Percentiles rank a stretch among this genome's conserved stretches.
Conservation (phyloP, 2,113 vertebrate species). For the Nycticorax nycticorax region DNA sequence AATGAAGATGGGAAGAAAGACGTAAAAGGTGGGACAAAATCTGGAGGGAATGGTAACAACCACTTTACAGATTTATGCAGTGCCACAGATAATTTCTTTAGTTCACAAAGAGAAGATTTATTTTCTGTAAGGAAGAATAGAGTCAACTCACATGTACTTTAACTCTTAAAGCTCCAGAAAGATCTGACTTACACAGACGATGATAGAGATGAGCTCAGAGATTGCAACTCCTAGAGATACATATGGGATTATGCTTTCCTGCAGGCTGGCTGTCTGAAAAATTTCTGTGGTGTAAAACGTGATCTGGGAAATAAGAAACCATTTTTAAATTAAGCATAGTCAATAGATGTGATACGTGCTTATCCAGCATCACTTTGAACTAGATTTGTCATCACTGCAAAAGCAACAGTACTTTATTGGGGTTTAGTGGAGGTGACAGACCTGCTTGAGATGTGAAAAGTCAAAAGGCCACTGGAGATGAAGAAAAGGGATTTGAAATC, state of each 20-base stretch:
- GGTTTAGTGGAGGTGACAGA: background rate
- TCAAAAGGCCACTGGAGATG: background rate
- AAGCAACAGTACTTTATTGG: background rate
- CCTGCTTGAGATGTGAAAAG: background rate
- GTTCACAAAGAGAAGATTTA: background rate
- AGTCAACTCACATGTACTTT: background rate
- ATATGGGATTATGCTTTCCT: constrained; percentile 71
- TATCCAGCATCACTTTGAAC: background rate
- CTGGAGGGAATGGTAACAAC: background rate
- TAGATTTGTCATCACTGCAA: background rate
- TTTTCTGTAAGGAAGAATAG: background rate
- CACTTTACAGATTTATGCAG: background rate
- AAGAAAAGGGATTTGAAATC: background rate
- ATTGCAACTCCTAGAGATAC: constrained; percentile 75
- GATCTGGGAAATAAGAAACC: constrained; percentile 70
- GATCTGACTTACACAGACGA: constrained; percentile 77
- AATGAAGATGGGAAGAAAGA: background rate
- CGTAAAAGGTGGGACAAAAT: background rate
- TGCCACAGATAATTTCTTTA: background rate
- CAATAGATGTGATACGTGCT: background rate
- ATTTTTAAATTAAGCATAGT: background rate
- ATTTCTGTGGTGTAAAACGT: constrained; percentile 86
- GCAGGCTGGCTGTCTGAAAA: constrained; percentile 78
- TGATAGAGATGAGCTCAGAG: constrained; percentile 73
- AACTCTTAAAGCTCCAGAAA: background rate